Evolutionary conservation across 2,888 invertebrate genomes (phyloP).

Genomic region (Pollenia amentaria): DNA sequence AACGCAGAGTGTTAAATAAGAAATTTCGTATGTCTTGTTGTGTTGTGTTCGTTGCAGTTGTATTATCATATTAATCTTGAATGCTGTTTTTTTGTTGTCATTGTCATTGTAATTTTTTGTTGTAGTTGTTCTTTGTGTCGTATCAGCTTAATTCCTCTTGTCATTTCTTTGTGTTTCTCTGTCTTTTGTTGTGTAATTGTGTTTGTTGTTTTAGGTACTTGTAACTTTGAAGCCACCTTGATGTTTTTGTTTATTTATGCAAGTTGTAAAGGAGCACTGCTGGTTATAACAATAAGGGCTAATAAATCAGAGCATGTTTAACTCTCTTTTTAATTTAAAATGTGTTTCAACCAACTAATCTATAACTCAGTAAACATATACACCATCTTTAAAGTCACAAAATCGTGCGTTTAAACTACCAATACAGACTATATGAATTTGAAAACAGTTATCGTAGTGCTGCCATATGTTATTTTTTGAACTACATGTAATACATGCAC

Average conservation of each 20-base stretch:
- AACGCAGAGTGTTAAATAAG: conserved; percentile 6
- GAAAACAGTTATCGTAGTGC: too few relatives aligned
- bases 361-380: too few relatives aligned
- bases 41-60: conserved; percentile 22
- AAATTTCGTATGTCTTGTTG: conserved; percentile 37
- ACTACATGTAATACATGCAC: too few relatives aligned
- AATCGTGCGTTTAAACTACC: too few relatives aligned
- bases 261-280: neutral
- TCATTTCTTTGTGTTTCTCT: conserved; percentile 14
- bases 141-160: conserved; percentile 57
- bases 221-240: conserved; percentile 25
- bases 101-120: conserved; percentile 19
- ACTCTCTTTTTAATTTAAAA: too few relatives aligned
- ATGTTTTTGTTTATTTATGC: conserved; percentile 1
- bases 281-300: neutral
- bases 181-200: conserved; percentile 1
- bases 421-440: too few relatives aligned
- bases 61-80: conserved; percentile 61
- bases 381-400: too few relatives aligned
- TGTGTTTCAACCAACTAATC: too few relatives aligned
- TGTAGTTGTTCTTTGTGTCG: conserved; percentile 27
- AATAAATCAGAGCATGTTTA: too few relatives aligned
- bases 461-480: too few relatives aligned
- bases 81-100: conserved; percentile 45
- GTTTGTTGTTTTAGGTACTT: neutral